Conservation (phyloP, 2,797 vertebrate species). For the Eutrigla gurnardus region DNA sequence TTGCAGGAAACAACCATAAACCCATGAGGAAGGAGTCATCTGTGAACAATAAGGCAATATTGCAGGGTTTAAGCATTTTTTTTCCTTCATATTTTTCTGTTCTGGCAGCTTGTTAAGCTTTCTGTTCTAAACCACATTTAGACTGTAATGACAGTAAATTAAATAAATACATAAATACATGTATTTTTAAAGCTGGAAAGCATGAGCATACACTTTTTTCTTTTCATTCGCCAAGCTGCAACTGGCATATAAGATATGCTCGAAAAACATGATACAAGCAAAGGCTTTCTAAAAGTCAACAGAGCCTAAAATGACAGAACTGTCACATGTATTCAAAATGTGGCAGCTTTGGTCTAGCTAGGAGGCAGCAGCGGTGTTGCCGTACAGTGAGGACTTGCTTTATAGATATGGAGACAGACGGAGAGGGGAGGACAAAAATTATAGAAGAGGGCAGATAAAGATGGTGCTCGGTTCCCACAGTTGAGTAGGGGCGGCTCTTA, state of each 20-base stretch:
- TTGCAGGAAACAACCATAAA: conserved; percentile 14
- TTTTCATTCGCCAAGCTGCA: conserved; percentile 22
- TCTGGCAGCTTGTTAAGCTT: conserved; percentile 9
- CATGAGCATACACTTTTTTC: not conserved
- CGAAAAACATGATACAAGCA: conserved; percentile 22
- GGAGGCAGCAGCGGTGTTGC: conserved; percentile 28
- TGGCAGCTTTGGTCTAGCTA: conserved; percentile 35
- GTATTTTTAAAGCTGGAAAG: conserved; percentile 24
- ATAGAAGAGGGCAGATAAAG: conserved; percentile 16
- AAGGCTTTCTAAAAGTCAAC: conserved; percentile 37
- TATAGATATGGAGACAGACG: conserved; percentile 10
- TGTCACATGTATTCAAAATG: conserved; percentile 17
- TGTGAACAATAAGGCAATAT: conserved; percentile 14
- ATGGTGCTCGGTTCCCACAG: not conserved
- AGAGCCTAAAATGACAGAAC: conserved; percentile 40
- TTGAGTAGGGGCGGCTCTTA: not conserved
- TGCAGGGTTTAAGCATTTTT: not conserved
- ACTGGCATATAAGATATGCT: conserved; percentile 19
- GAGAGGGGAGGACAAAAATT: conserved; percentile 1
- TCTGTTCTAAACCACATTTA: conserved; percentile 24
- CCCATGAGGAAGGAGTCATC: not conserved
- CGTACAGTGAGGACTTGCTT: conserved; percentile 17
- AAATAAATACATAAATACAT: conserved; percentile 28
- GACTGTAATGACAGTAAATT: conserved; percentile 16
- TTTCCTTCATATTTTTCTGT: not conserved